phyloP scores from a whole-genome alignment of 1,140 invertebrate species.

The Drosophila nasuta region DNA sequence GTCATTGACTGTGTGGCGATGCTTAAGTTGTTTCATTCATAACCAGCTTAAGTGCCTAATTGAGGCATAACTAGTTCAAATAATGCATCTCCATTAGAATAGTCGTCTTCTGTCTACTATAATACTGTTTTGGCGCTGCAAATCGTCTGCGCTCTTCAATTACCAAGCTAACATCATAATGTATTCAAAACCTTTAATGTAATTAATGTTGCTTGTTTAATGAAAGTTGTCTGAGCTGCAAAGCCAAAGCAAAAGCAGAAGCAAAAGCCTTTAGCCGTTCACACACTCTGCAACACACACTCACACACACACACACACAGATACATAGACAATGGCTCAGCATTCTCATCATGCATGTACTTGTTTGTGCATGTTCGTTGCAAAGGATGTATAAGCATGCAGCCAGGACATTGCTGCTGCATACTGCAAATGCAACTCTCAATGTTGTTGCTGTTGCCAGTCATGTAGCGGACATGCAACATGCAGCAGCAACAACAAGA shows the following conservation, averaged over 20 bases:
- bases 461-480: conserved; percentile 61
- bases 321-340: not conserved
- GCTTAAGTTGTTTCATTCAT: conserved; percentile 14
- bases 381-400: conserved; percentile 54
- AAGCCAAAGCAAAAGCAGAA: conserved; percentile 8
- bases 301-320: not conserved
- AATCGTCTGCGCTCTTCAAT: conserved; percentile 44
- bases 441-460: conserved; percentile 51
- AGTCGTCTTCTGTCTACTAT: not conserved
- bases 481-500: conserved; percentile 43
- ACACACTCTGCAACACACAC: conserved; percentile 15
- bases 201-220: conserved; percentile 81
- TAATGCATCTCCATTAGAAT: conserved; percentile 53
- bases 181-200: conserved; percentile 82
- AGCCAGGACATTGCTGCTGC: conserved; percentile 49
- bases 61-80: conserved; percentile 54
- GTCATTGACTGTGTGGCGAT: not conserved
- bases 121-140: conserved; percentile 11
- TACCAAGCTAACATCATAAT: conserved; percentile 57
- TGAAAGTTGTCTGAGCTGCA: conserved; percentile 66
- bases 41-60: conserved; percentile 41
- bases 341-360: conserved; percentile 10
- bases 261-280: conserved; percentile 11
- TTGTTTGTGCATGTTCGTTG: conserved; percentile 33
- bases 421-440: conserved; percentile 31